A percentile compares a stretch with the other conserved stretches of the same genome.
phyloP scores from a whole-genome alignment of 2,113 vertebrate species.

The Eurystomus gularis region DNA sequence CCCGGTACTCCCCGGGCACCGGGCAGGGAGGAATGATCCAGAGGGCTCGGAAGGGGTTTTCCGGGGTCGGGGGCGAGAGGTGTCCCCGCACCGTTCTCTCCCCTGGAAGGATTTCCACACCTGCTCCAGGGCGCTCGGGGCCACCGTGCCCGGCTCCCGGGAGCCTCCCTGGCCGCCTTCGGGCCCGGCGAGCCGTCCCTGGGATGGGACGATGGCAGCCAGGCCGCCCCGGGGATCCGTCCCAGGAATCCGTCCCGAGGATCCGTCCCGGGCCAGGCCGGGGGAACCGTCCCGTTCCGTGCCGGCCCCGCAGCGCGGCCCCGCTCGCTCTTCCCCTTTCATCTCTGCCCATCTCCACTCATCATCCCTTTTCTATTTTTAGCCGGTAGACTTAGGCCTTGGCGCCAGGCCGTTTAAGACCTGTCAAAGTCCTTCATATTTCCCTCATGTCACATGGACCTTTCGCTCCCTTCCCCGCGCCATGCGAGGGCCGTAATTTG shows the following conservation, averaged over 20 bases:
- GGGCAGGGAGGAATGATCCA: not conserved
- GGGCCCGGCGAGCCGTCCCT: not conserved
- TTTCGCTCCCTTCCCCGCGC: conserved; percentile 76
- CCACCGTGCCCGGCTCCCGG: not conserved
- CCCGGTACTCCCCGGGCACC: not conserved
- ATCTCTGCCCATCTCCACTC: conserved; percentile 83
- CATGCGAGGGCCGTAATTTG: conserved; percentile 61
- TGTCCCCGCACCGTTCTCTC: not conserved
- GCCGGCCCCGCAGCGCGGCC: not conserved
- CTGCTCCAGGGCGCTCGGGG: no score
- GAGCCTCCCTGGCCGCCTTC: not conserved
- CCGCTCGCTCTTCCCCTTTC: conserved; percentile 77
- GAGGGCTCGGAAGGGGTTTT: no score
- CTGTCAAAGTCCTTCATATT: conserved; percentile 97
- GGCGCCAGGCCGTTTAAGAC: conserved; percentile 97
- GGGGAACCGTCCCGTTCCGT: not conserved
- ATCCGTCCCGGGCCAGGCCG: not conserved
- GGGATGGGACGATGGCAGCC: fast-evolving
- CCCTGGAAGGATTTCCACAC: not conserved
- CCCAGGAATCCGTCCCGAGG: not conserved
- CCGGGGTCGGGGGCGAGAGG: no score
- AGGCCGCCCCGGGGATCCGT: no score
- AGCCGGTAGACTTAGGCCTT: conserved; percentile 87
- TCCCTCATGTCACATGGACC: conserved; percentile 89
- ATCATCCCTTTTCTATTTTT: conserved; percentile 90